A percentile compares a stretch with the other conserved stretches of the same genome.
These are phyloP conservation scores for Chloropsis cyanopogon DNA, from an alignment of 2,113 vertebrate species.

Conservation along the genomic window DNA sequence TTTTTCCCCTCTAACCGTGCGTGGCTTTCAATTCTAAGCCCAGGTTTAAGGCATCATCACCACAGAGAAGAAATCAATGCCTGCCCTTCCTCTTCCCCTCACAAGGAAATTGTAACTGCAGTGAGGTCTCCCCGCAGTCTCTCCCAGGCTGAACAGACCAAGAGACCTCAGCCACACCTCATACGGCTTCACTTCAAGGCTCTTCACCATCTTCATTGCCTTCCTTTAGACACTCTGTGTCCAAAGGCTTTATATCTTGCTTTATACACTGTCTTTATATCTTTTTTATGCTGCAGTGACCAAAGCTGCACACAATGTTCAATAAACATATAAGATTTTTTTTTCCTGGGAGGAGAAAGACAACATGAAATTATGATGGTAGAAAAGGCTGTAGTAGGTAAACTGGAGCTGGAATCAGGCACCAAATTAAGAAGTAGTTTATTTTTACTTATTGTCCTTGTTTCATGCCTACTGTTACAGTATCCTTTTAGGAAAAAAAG, in stretches of 20 bases:
- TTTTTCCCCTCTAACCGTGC: too few relatives aligned
- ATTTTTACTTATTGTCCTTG: background rate
- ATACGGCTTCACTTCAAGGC: rapidly evolving
- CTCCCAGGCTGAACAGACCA: background rate
- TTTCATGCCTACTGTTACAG: background rate
- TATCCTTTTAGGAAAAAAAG: background rate
- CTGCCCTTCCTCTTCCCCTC: background rate
- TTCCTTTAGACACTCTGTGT: background rate
- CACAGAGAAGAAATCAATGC: background rate
- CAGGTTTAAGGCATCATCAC: too few relatives aligned
- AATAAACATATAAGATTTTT: background rate
- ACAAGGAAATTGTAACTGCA: rapidly evolving
- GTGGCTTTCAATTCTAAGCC: too few relatives aligned
- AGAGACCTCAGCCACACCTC: background rate
- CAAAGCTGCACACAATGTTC: background rate
- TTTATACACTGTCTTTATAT: background rate
- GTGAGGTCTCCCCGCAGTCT: background rate
- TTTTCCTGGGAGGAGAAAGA: background rate
- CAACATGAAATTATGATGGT: background rate
- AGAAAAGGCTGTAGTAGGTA: background rate
- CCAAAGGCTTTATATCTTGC: too few relatives aligned
- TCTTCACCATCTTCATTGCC: background rate
- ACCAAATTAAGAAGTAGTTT: background rate
- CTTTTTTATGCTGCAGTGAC: background rate
- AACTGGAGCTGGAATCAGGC: background rate